These are phyloP conservation scores for Helicoverpa zea DNA, from an alignment of 1,140 invertebrate species.

Conservation along the genomic window DNA sequence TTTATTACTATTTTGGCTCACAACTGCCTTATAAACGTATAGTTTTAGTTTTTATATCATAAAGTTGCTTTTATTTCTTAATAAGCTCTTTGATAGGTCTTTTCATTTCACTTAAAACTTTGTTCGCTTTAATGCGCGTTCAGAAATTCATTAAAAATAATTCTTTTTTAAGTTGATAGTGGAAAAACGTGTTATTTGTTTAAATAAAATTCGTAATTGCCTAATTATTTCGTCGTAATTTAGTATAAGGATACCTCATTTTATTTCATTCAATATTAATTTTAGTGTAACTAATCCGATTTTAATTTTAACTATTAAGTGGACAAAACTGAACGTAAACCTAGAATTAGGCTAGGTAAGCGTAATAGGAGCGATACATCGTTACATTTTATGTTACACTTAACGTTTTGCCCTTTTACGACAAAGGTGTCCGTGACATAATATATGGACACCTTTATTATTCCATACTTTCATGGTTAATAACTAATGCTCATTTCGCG, in stretches of 20 bases:
- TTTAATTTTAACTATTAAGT: background rate
- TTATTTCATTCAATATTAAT: too few species aligned
- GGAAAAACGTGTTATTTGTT: too few species aligned
- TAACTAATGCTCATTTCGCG: background rate
- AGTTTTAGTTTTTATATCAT: conserved; percentile 14
- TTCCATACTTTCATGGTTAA: background rate
- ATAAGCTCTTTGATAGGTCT: background rate
- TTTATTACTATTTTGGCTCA: conserved; percentile 19
- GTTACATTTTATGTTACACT: conserved; percentile 31
- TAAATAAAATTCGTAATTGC: too few species aligned
- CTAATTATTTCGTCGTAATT: too few species aligned
- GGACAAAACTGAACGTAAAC: background rate
- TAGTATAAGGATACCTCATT: too few species aligned
- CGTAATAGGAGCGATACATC: background rate
- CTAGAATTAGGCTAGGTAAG: background rate
- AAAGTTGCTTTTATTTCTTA: conserved; percentile 8
- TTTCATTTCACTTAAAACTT: background rate
- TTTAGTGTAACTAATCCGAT: background rate
- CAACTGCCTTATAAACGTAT: background rate
- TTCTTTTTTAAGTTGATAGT: too few species aligned
- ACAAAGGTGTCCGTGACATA: background rate
- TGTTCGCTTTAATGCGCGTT: background rate
- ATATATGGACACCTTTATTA: background rate
- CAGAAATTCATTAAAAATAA: too few species aligned
- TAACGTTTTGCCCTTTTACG: conserved; percentile 11